A percentile compares a stretch with the other conserved stretches of the same genome.
These are phyloP conservation scores for Schrankia costaestrigalis DNA, from an alignment of 2,888 invertebrate species.

Conservation along the genomic window DNA sequence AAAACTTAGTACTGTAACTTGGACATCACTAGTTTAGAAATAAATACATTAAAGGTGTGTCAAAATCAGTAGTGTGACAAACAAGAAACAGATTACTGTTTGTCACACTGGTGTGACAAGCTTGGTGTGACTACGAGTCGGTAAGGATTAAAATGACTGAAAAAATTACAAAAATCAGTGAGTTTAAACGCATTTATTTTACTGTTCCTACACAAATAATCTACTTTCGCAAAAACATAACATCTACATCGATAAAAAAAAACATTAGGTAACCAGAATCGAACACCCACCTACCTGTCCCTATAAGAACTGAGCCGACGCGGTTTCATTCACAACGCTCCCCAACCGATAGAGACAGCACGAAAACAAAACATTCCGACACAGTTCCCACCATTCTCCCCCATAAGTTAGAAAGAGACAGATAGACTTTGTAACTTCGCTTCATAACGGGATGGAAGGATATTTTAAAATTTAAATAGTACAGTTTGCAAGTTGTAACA, in stretches of 20 bases:
- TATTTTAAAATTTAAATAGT: constrained; percentile 62
- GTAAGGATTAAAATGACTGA: too few relatives aligned
- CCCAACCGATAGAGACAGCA: constrained; percentile 62
- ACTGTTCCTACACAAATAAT: neutral
- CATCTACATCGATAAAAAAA: neutral
- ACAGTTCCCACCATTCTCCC: constrained; percentile 66
- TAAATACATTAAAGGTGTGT: too few relatives aligned
- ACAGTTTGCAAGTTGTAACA: constrained; percentile 44
- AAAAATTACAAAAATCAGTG: too few relatives aligned
- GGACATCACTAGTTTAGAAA: too few relatives aligned
- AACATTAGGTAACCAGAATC: constrained; percentile 34
- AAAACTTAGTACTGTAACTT: too few relatives aligned
- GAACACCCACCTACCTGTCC: constrained; percentile 37
- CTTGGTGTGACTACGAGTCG: too few relatives aligned
- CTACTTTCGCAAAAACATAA: neutral
- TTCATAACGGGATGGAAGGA: constrained; percentile 59
- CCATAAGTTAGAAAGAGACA: constrained; percentile 43
- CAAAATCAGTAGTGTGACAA: too few relatives aligned
- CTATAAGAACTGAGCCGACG: constrained; percentile 38
- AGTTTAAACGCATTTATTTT: neutral
- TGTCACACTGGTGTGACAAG: too few relatives aligned
- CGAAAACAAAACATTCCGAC: constrained; percentile 79
- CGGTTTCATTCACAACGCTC: constrained; percentile 61
- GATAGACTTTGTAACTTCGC: constrained; percentile 32
- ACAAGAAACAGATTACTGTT: too few relatives aligned